A percentile compares a stretch with the other conserved stretches of the same genome.
phyloP scores from a whole-genome alignment of 2,888 invertebrate genomes.

The Heteropelma amictum region DNA sequence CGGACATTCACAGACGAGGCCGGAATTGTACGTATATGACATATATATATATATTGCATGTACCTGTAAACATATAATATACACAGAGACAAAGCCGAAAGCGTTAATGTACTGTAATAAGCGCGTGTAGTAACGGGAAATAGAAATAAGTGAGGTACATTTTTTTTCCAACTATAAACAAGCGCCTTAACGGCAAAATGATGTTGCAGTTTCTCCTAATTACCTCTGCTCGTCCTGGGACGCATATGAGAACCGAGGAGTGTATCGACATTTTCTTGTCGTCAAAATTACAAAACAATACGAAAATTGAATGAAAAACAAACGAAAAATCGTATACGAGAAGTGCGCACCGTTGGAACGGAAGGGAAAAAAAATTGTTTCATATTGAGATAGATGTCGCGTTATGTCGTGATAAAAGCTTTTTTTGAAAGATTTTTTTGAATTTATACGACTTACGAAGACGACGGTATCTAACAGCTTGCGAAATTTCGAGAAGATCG shows the following conservation, averaged over 20 bases:
- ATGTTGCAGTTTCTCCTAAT: slow-evolving; percentile 27
- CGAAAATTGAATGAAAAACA: no score
- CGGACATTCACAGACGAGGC: slow-evolving; percentile 25
- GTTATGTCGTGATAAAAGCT: no score
- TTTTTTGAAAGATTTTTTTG: no score
- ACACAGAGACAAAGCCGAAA: slow-evolving; percentile 3
- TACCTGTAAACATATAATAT: slow-evolving; percentile 7
- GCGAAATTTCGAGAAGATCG: no score
- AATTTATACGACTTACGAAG: no score
- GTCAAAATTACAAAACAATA: no score
- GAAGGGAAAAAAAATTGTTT: background rate
- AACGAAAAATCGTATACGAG: no score
- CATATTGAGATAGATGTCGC: background rate
- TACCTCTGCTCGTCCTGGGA: slow-evolving; percentile 2
- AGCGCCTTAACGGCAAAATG: slow-evolving; percentile 33
- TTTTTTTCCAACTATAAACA: slow-evolving; percentile 25
- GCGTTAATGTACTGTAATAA: slow-evolving; percentile 54
- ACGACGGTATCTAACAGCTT: no score
- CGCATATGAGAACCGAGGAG: background rate
- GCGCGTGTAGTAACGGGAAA: slow-evolving; percentile 47
- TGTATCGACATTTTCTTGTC: no score
- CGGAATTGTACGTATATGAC: background rate
- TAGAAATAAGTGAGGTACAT: slow-evolving; percentile 37
- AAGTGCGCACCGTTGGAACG: background rate
- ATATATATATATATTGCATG: background rate